phyloP scores from a whole-genome alignment of 2,797 vertebrate species.

The Pseudopleuronectes americanus region DNA sequence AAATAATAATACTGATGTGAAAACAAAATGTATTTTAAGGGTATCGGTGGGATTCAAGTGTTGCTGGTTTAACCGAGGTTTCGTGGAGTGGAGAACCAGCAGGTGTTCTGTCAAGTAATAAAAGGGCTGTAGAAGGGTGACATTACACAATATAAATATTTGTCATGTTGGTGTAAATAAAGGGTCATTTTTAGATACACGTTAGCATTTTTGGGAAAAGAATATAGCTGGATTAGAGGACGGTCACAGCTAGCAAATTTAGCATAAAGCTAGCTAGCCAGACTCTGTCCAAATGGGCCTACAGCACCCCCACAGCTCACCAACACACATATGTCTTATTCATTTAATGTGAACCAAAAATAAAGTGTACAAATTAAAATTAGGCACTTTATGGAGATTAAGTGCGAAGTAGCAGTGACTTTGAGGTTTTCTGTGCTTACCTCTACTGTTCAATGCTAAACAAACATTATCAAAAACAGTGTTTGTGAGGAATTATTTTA shows the following conservation, averaged over 20 bases:
- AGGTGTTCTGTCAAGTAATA: constrained; percentile 22
- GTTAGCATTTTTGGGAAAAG: constrained; percentile 6
- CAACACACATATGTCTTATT: neutral
- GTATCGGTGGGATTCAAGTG: constrained; percentile 1
- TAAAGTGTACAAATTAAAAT: too few relatives aligned
- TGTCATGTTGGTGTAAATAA: constrained; percentile 57
- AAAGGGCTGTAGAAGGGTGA: constrained; percentile 57
- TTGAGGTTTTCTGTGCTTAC: neutral
- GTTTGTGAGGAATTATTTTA: too few relatives aligned
- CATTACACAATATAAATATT: constrained; percentile 59
- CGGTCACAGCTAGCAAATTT: neutral
- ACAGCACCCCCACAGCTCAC: neutral
- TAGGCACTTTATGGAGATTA: too few relatives aligned
- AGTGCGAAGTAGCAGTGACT: too few relatives aligned
- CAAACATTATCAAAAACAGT: too few relatives aligned
- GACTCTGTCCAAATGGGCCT: neutral
- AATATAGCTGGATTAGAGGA: neutral
- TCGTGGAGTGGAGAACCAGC: neutral
- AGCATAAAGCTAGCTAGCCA: neutral
- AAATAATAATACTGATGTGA: constrained; percentile 19
- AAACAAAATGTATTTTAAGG: constrained; percentile 13
- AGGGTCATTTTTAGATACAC: constrained; percentile 19
- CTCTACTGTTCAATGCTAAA: too few relatives aligned
- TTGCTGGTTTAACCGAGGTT: constrained; percentile 9
- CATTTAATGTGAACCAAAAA: neutral